These are phyloP conservation scores for Lydus trimaculatus DNA, from an alignment of 2,888 invertebrate genomes.

Conservation along the genomic window DNA sequence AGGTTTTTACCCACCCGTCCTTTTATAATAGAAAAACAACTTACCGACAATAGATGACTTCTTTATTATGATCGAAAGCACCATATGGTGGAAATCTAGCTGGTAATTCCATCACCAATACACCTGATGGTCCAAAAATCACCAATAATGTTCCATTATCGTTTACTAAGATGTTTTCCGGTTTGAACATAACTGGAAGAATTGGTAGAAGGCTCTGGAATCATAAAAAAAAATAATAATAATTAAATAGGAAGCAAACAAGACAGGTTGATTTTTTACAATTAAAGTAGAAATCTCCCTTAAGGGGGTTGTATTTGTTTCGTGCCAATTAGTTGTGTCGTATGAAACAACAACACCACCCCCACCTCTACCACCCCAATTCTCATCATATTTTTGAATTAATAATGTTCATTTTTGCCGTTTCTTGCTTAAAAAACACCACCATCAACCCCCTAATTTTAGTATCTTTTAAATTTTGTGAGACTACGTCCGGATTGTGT, in stretches of 20 bases:
- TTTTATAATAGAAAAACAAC: slow-evolving; percentile 52
- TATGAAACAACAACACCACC: neutral
- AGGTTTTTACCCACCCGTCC: neutral
- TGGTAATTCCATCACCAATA: slow-evolving; percentile 75
- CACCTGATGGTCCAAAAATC: slow-evolving; percentile 74
- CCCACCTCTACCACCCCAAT: slow-evolving; percentile 5
- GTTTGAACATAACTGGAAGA: slow-evolving; percentile 72
- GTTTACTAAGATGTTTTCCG: slow-evolving; percentile 72
- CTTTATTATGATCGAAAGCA: slow-evolving; percentile 72
- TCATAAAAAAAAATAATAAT: slow-evolving; percentile 17
- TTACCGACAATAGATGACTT: slow-evolving; percentile 76
- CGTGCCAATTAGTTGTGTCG: neutral
- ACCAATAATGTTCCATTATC: slow-evolving; percentile 71
- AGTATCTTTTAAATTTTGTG: neutral
- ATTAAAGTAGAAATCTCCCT: neutral
- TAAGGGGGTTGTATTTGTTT: neutral
- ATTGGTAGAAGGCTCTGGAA: slow-evolving; percentile 75
- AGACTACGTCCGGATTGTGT: slow-evolving; percentile 5
- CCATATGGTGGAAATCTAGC: slow-evolving; percentile 74
- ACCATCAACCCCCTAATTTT: neutral
- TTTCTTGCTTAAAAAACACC: neutral
- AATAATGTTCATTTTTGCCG: slow-evolving; percentile 34
- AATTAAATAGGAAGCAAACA: neutral
- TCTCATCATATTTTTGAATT: slow-evolving; percentile 33
- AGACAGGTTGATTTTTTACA: neutral